A percentile compares a stretch with the other conserved stretches of the same genome.
These are phyloP conservation scores for Aricia agestis DNA, from an alignment of 1,140 invertebrate genomes.

Conservation along the genomic window DNA sequence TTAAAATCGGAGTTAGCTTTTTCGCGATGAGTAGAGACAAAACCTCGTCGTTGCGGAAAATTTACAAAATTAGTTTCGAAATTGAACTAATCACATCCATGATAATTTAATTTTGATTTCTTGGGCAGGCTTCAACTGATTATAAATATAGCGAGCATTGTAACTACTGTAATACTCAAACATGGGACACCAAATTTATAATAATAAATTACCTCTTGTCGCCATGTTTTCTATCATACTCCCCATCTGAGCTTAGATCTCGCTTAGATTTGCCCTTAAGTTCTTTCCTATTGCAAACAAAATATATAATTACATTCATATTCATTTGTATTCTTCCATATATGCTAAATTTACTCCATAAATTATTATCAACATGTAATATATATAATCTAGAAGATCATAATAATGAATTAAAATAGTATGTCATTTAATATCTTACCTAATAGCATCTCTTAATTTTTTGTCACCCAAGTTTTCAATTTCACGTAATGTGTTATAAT, in stretches of 20 bases:
- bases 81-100: too few species aligned
- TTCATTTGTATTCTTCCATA: not conserved
- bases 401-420: too few species aligned
- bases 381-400: too few species aligned
- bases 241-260: conserved; percentile 75
- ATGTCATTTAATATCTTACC: conserved; percentile 65
- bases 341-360: too few species aligned
- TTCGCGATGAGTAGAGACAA: too few species aligned
- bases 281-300: conserved; percentile 64
- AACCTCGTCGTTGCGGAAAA: not conserved
- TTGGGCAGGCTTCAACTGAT: not conserved
- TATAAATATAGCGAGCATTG: not conserved
- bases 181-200: conserved; percentile 12
- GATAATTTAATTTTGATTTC: not conserved
- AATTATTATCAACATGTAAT: too few species aligned
- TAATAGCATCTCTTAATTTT: conserved; percentile 81
- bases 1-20: too few species aligned
- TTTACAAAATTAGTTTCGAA: not conserved
- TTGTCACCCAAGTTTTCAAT: conserved; percentile 80
- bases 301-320: conserved; percentile 20
- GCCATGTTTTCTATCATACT: conserved; percentile 78
- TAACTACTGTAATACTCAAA: not conserved
- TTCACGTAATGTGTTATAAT: conserved; percentile 72
- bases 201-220: conserved; percentile 72
- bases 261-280: conserved; percentile 75